Evolutionary conservation across 2,888 invertebrate genomes (phyloP), one percentile per base, ranked within the genome.

Genomic region (Apamea anceps): DNA sequence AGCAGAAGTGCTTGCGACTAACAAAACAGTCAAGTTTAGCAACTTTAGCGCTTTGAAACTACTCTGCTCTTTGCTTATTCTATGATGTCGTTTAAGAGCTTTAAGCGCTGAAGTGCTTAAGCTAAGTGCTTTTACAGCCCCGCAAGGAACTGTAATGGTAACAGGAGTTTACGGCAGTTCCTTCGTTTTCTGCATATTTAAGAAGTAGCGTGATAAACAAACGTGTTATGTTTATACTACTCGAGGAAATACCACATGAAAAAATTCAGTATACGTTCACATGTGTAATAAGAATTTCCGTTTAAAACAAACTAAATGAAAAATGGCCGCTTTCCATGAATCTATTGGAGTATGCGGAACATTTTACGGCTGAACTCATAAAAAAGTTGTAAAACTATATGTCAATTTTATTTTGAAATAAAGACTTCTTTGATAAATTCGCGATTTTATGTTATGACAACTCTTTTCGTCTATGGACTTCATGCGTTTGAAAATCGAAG

Each of bases 251-350:
- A 63, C 51, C 66, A 18, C 57, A 77, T 66, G 63, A 81, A 85
- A 87, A 84, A 79, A 79, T 85, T 75, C 75, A 67, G 48, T 42
- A 80, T 60, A 57, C 57, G 73, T 72, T 88, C 81, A 82, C 63
- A 77, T 82, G 77, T 71, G 28, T 74, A 51, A 48, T 78, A 79
- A 81, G 74, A 82, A 87, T 88, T 89, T 85, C 82, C 90, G 85
- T 57, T 84, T 62, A 77, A 85, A 86, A 88, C 71, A 80, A 82
- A 83, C 75, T 81, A 32, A 77, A 79, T 70, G 80, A 81, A 80
- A 83, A 81, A 85, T 77, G 28, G 13, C 63, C n/a, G 71, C 51
- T 74, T 88, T 85, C 82, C 80, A 80, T 81, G 81, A 90, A 88
- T 85, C 77, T 72, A 77, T 79, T 72, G 63, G 37, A 87, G 25